Evolutionary conservation across 2,888 invertebrate genomes (phyloP).

Genomic region (Sisyra nigra): DNA sequence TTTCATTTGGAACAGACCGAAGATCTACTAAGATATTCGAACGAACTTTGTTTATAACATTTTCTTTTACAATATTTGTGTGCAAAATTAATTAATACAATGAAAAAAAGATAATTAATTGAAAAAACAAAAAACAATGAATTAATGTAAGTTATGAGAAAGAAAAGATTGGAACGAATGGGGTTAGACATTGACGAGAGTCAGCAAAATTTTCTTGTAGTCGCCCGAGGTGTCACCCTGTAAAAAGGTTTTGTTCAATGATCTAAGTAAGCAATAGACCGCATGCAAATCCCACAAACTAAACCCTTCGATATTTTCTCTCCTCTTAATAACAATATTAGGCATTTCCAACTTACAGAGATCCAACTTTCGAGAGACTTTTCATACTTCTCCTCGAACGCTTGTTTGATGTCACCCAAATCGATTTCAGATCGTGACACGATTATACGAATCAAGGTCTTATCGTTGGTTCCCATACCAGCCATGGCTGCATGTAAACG

Average conservation of each 20-base stretch:
- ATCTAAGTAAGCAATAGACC: background rate
- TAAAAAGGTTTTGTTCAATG: constrained; percentile 24
- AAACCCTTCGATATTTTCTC: too few species aligned
- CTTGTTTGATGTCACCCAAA: constrained; percentile 81
- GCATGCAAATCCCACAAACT: background rate
- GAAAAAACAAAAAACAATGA: background rate
- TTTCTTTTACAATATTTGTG: too few species aligned
- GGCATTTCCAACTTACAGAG: constrained; percentile 60
- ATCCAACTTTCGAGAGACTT: constrained; percentile 76
- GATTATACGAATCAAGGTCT: constrained; percentile 79
- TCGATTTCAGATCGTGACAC: constrained; percentile 87
- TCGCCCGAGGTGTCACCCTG: constrained; percentile 88
- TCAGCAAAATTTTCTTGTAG: constrained; percentile 80
- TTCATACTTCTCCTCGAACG: constrained; percentile 67
- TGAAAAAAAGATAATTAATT: background rate
- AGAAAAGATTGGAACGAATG: background rate
- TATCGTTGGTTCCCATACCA: constrained; percentile 81
- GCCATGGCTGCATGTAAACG: constrained; percentile 81
- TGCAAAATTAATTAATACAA: too few species aligned
- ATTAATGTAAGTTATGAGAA: background rate
- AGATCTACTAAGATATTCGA: too few species aligned
- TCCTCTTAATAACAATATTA: too few species aligned
- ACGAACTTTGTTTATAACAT: too few species aligned
- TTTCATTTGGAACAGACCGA: too few species aligned
- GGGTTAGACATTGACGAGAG: constrained; percentile 58